Evolutionary conservation across 2,888 invertebrate species (phyloP).

Genomic region (Dynastes grantii): DNA sequence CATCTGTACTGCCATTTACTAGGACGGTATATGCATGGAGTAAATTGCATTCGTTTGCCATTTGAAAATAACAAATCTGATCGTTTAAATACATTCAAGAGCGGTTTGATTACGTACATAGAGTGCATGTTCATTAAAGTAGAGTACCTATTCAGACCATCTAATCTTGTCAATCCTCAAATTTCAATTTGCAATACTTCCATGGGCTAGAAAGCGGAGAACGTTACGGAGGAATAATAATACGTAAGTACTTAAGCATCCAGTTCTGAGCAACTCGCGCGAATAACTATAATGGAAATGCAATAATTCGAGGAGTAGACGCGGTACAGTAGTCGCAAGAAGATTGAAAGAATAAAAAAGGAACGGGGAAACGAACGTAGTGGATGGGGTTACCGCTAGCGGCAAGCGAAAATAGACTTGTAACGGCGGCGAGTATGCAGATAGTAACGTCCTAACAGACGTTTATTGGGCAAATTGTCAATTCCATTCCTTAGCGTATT

Average conservation of each 20-base stretch:
- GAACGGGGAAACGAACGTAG: slow-evolving; percentile 18
- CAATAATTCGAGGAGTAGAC: slow-evolving; percentile 25
- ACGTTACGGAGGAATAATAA: slow-evolving; percentile 24
- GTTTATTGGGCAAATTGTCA: slow-evolving; percentile 59
- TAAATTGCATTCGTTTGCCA: not conserved
- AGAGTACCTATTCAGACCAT: slow-evolving; percentile 20
- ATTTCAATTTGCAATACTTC: slow-evolving; percentile 23
- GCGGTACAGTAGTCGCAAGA: not conserved
- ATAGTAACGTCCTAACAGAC: slow-evolving; percentile 56
- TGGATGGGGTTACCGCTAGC: slow-evolving; percentile 48
- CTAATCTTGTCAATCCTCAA: slow-evolving; percentile 22
- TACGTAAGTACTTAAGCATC: slow-evolving; percentile 17
- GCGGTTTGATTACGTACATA: slow-evolving; percentile 22
- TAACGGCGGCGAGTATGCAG: slow-evolving; percentile 53
- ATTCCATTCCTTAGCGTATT: slow-evolving; percentile 58
- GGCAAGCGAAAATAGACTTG: slow-evolving; percentile 37
- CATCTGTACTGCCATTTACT: no score
- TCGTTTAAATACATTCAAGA: slow-evolving; percentile 15
- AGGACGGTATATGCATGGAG: not conserved
- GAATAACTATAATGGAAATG: slow-evolving; percentile 40
- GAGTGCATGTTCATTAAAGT: slow-evolving; percentile 19
- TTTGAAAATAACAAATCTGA: not conserved
- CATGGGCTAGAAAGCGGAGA: not conserved
- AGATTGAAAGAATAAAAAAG: slow-evolving; percentile 2
- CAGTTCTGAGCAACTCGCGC: slow-evolving; percentile 10